These are phyloP conservation scores for Uromys caudimaculatus DNA, from an alignment of 2,797 vertebrate genomes.

Conservation along the genomic window DNA sequence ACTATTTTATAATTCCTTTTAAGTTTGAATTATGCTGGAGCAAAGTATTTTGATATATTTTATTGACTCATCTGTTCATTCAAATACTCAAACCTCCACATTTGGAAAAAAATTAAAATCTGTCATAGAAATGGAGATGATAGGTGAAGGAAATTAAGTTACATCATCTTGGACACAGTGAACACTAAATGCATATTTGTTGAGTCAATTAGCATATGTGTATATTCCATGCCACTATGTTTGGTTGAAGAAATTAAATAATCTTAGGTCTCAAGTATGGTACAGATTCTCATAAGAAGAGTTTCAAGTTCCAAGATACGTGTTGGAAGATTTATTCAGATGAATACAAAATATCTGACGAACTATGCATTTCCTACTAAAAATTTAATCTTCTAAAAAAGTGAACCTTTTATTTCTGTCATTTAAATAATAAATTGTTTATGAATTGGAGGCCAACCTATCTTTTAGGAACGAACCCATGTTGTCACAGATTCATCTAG, in stretches of 20 bases:
- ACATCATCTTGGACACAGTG: slow-evolving; percentile 39
- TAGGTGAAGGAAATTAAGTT: slow-evolving; percentile 7
- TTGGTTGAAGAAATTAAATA: slow-evolving; percentile 6
- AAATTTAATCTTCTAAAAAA: slow-evolving; percentile 12
- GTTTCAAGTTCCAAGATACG: not conserved
- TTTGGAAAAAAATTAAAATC: slow-evolving; percentile 53
- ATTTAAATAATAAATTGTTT: slow-evolving; percentile 13
- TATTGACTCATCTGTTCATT: slow-evolving; percentile 44
- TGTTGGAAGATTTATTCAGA: not conserved
- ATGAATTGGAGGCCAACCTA: not conserved
- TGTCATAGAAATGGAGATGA: not conserved
- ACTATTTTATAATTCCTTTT: slow-evolving; percentile 44
- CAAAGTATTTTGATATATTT: slow-evolving; percentile 40
- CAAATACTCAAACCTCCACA: not conserved
- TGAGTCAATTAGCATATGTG: not conserved
- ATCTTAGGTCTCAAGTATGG: not conserved
- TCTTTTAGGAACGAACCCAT: not conserved
- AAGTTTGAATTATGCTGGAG: slow-evolving; percentile 9
- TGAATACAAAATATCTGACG: slow-evolving; percentile 13
- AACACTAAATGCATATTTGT: slow-evolving; percentile 36
- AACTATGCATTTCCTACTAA: not conserved
- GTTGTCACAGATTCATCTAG: not conserved
- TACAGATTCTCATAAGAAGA: not conserved
- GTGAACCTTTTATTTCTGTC: not conserved
- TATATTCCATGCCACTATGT: not conserved